These are phyloP conservation scores for Eriocheir sinensis DNA, from an alignment of 1,140 invertebrate genomes.

Conservation along the genomic window DNA sequence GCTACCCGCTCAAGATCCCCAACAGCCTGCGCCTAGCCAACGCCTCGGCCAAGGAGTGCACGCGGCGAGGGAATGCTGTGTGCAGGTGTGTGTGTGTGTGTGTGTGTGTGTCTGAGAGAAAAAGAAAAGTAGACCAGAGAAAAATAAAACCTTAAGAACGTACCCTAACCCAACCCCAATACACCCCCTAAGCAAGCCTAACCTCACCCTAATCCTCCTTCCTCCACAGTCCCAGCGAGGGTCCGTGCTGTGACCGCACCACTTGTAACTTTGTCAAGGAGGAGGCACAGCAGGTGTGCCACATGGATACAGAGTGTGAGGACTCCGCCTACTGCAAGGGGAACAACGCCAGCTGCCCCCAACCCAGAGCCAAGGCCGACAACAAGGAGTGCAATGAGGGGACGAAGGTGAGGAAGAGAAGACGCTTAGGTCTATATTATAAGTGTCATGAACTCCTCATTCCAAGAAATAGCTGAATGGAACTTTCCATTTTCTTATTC, in stretches of 20 bases:
- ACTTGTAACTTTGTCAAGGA: constrained; percentile 89
- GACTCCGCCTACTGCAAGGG: constrained; percentile 93
- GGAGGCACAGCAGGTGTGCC: constrained; percentile 84
- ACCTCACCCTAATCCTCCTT: no score
- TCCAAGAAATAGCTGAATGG: no score
- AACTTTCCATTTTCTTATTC: no score
- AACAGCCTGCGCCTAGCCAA: constrained; percentile 88
- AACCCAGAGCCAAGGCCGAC: constrained; percentile 86
- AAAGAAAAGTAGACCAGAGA: no score
- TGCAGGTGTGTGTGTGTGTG: constrained; percentile 86
- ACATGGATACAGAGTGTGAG: constrained; percentile 94
- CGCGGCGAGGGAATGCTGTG: constrained; percentile 88
- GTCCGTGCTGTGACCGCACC: constrained; percentile 94
- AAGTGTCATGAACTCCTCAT: no score
- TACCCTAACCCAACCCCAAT: no score
- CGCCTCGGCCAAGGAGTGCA: constrained; percentile 90
- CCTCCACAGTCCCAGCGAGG: constrained; percentile 93
- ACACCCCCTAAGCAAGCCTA: no score
- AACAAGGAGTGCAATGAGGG: constrained; percentile 93
- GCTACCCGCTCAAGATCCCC: constrained; percentile 92
- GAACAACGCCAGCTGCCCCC: constrained; percentile 92
- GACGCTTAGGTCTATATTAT: no score
- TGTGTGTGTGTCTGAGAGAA: background rate
- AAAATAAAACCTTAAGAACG: no score
- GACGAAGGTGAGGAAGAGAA: constrained; percentile 84